Conservation (phyloP, 2,888 invertebrate species). For the Pandemis corylana region DNA sequence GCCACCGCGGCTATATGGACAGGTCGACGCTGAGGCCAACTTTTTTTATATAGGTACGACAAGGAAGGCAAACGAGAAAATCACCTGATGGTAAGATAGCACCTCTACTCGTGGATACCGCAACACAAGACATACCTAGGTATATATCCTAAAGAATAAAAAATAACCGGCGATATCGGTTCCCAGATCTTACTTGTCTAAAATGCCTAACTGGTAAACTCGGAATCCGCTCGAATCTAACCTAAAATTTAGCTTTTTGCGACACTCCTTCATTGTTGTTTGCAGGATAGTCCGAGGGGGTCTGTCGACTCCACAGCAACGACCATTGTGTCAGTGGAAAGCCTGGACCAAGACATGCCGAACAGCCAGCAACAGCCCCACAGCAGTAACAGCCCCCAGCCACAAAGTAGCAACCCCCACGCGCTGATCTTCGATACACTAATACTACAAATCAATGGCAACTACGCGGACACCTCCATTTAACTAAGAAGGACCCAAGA, state of each 20-base stretch:
- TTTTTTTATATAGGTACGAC: too few species aligned
- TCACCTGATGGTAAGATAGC: too few species aligned
- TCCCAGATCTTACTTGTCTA: too few species aligned
- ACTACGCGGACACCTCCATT: background rate
- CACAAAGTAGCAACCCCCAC: slow-evolving; percentile 1
- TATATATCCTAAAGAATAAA: too few species aligned
- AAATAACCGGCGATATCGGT: too few species aligned
- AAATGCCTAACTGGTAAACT: too few species aligned
- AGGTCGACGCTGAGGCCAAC: too few species aligned
- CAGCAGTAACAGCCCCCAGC: background rate
- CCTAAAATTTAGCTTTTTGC: background rate
- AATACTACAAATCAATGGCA: background rate
- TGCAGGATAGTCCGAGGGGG: slow-evolving; percentile 43
- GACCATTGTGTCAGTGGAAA: slow-evolving; percentile 19
- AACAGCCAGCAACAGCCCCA: background rate
- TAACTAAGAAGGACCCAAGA: background rate
- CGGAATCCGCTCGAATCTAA: too few species aligned
- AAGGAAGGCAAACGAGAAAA: too few species aligned
- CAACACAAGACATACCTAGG: too few species aligned
- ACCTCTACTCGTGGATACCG: too few species aligned
- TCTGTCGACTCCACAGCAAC: slow-evolving; percentile 25
- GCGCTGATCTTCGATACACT: background rate
- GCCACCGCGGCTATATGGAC: too few species aligned
- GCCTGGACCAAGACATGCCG: background rate
- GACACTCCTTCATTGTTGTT: slow-evolving; percentile 17